Percentiles rank a stretch among this genome's conserved stretches.
Evolutionary conservation across 2,888 invertebrate species (phyloP).

Genomic region (Argynnis bischoffii): DNA sequence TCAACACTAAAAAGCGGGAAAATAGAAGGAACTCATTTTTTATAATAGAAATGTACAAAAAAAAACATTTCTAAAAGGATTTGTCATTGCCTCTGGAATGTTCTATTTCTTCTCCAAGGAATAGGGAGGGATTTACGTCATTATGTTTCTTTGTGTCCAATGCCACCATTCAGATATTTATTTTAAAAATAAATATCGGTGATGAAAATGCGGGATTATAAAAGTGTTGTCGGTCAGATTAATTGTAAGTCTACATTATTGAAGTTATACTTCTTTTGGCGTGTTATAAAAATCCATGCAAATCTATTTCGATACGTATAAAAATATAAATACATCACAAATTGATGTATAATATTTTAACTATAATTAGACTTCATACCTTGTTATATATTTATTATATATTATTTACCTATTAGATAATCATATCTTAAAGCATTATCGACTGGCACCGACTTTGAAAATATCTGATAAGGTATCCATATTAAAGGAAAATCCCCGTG

Average conservation of each 20-base stretch:
- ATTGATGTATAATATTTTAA: too few species aligned
- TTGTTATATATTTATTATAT: too few species aligned
- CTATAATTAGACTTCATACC: too few species aligned
- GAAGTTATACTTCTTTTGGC: too few species aligned
- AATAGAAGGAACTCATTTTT: neutral
- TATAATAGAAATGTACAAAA: constrained; percentile 8
- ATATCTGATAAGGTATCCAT: too few species aligned
- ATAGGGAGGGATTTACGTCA: constrained; percentile 30
- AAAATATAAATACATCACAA: too few species aligned
- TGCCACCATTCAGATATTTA: neutral
- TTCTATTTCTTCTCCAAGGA: constrained; percentile 17
- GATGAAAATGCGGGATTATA: constrained; percentile 1
- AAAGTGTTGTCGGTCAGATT: neutral
- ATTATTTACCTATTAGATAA: too few species aligned
- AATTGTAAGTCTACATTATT: neutral
- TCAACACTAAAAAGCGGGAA: neutral
- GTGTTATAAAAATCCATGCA: too few species aligned
- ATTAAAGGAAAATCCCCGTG: too few species aligned
- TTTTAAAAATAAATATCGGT: constrained; percentile 17
- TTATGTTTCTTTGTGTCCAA: constrained; percentile 26
- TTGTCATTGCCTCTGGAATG: constrained; percentile 19
- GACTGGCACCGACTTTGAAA: too few species aligned
- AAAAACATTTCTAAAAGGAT: constrained; percentile 16
- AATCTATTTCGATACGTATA: too few species aligned
- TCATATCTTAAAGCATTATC: too few species aligned